Evolutionary conservation across 2,888 invertebrate genomes (phyloP).

Genomic region (Dynastes hyllus): DNA sequence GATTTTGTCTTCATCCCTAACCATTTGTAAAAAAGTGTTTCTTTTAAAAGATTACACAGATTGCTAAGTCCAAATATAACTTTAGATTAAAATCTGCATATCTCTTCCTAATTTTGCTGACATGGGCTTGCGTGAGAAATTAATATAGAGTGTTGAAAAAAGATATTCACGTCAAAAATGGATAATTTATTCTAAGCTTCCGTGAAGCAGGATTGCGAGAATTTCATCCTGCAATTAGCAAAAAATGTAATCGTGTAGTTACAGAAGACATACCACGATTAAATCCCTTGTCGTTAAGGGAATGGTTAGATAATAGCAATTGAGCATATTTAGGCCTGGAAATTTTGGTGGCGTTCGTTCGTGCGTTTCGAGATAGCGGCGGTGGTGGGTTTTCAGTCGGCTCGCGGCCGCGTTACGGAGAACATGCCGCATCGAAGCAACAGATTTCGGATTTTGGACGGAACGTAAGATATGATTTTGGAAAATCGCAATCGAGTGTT

Average conservation of each 20-base stretch:
- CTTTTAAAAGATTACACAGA: too few relatives aligned
- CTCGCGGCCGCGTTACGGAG: constrained; percentile 58
- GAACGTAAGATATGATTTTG: constrained; percentile 53
- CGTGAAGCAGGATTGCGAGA: too few relatives aligned
- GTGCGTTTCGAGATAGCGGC: constrained; percentile 38
- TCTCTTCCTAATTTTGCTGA: too few relatives aligned
- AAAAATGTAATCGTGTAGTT: not conserved
- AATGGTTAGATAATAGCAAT: constrained; percentile 1
- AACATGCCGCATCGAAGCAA: constrained; percentile 57
- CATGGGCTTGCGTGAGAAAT: too few relatives aligned
- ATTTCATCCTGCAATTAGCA: too few relatives aligned
- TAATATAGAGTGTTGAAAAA: too few relatives aligned
- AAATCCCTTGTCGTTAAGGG: not conserved
- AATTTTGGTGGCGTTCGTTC: constrained; percentile 44
- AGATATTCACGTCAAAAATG: too few relatives aligned
- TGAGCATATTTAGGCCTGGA: constrained; percentile 16
- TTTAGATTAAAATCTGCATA: too few relatives aligned
- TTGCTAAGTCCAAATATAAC: too few relatives aligned
- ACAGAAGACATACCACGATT: not conserved
- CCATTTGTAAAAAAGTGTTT: too few relatives aligned
- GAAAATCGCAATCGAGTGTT: constrained; percentile 14
- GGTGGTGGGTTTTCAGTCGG: constrained; percentile 54
- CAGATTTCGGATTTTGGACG: constrained; percentile 55
- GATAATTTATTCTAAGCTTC: too few relatives aligned
- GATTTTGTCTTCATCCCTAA: too few relatives aligned